These are phyloP conservation scores for Channa maculata DNA, from an alignment of 2,113 vertebrate genomes.

Conservation along the genomic window DNA sequence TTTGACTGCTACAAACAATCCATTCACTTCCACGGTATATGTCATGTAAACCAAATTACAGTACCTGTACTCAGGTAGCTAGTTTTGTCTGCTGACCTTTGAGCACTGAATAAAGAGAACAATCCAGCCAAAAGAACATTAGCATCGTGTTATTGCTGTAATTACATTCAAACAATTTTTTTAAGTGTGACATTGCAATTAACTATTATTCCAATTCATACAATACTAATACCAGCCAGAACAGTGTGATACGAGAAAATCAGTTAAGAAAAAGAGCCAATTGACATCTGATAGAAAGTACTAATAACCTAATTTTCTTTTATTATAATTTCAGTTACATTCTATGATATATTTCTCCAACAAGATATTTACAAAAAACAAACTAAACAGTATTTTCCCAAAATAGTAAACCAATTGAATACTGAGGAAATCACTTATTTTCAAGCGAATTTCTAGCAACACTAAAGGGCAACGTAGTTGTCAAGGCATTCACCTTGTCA, in stretches of 20 bases:
- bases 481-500: slow-evolving; percentile 35
- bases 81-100: too few relatives aligned
- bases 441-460: slow-evolving; percentile 66
- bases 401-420: slow-evolving; percentile 52
- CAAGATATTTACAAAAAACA: slow-evolving; percentile 71
- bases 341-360: slow-evolving; percentile 46
- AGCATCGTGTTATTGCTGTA: too few relatives aligned
- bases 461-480: slow-evolving; percentile 51
- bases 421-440: slow-evolving; percentile 59
- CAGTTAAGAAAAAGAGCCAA: neutral
- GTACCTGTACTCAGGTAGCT: too few relatives aligned
- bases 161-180: too few relatives aligned
- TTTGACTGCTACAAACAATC: too few relatives aligned
- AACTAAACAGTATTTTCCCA: slow-evolving; percentile 51
- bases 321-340: slow-evolving; percentile 70
- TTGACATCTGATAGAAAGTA: slow-evolving; percentile 27
- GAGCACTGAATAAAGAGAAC: too few relatives aligned
- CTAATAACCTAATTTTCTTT: slow-evolving; percentile 68
- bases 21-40: too few relatives aligned
- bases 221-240: neutral
- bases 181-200: too few relatives aligned
- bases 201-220: neutral
- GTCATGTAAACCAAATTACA: too few relatives aligned
- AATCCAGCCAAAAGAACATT: too few relatives aligned
- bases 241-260: neutral